phyloP scores from a whole-genome alignment of 2,888 invertebrate genomes.

The Blastobasis adustella region DNA sequence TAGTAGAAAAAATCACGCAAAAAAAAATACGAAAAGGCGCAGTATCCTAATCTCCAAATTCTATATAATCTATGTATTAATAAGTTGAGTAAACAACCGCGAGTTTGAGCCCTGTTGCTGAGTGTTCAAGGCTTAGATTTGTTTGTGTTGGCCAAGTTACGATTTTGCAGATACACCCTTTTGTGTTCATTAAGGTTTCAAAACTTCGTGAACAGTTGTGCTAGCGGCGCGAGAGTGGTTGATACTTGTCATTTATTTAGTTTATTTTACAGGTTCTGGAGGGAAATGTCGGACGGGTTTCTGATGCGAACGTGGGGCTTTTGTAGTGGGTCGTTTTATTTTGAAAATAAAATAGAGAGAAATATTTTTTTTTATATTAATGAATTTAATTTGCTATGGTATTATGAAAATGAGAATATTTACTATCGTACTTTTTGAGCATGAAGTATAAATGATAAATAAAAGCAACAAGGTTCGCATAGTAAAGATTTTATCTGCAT shows the following conservation, averaged over 20 bases:
- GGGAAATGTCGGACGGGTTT: too few species aligned
- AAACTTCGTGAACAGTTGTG: constrained; percentile 59
- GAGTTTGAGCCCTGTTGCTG: constrained; percentile 17
- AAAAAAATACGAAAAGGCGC: constrained; percentile 42
- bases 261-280: too few species aligned
- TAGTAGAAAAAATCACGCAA: constrained; percentile 15
- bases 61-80: constrained; percentile 61
- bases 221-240: constrained; percentile 28
- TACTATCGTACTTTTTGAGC: too few species aligned
- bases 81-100: constrained; percentile 43
- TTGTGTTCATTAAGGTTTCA: constrained; percentile 30
- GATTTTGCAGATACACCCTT: constrained; percentile 41
- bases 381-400: too few species aligned
- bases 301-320: too few species aligned
- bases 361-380: too few species aligned
- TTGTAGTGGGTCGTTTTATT: too few species aligned
- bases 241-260: constrained; percentile 31
- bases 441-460: too few species aligned
- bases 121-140: constrained; percentile 20
- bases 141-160: constrained; percentile 9
- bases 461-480: too few species aligned
- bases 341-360: too few species aligned
- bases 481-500: too few species aligned
- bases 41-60: constrained; percentile 68
- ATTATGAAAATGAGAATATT: too few species aligned